A percentile compares a stretch with the other conserved stretches of the same genome.
These are phyloP conservation scores for Nomada lathburiana DNA, from an alignment of 2,888 invertebrate genomes.

Conservation along the genomic window DNA sequence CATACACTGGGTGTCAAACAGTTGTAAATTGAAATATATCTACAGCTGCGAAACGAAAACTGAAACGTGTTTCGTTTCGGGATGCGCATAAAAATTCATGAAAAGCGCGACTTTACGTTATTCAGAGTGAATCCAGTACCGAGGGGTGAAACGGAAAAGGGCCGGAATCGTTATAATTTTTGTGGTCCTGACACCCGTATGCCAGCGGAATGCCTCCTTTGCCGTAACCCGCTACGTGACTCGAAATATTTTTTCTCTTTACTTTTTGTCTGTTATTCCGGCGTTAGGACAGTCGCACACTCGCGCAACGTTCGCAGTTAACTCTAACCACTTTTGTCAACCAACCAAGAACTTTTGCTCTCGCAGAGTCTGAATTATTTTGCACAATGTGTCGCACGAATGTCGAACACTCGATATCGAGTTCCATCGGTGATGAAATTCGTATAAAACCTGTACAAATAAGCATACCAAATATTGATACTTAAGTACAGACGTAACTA, in stretches of 20 bases:
- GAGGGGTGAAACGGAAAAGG: conserved; percentile 67
- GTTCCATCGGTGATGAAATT: too few species aligned
- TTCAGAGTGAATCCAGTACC: conserved; percentile 74
- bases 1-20: too few species aligned
- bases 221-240: conserved; percentile 40
- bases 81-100: conserved; percentile 82
- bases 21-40: background rate
- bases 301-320: background rate
- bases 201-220: conserved; percentile 58
- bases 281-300: background rate
- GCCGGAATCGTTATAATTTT: conserved; percentile 80
- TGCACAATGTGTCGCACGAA: too few species aligned
- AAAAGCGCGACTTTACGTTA: conserved; percentile 80
- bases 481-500: too few species aligned
- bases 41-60: conserved; percentile 62
- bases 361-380: too few species aligned
- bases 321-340: background rate
- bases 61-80: conserved; percentile 77
- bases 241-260: conserved; percentile 22
- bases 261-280: background rate
- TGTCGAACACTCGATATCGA: too few species aligned
- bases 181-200: conserved; percentile 71
- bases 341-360: background rate
- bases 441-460: too few species aligned
- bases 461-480: too few species aligned